These are phyloP conservation scores for Mus caroli DNA, from an alignment of 2,797 vertebrate genomes.

Conservation along the genomic window DNA sequence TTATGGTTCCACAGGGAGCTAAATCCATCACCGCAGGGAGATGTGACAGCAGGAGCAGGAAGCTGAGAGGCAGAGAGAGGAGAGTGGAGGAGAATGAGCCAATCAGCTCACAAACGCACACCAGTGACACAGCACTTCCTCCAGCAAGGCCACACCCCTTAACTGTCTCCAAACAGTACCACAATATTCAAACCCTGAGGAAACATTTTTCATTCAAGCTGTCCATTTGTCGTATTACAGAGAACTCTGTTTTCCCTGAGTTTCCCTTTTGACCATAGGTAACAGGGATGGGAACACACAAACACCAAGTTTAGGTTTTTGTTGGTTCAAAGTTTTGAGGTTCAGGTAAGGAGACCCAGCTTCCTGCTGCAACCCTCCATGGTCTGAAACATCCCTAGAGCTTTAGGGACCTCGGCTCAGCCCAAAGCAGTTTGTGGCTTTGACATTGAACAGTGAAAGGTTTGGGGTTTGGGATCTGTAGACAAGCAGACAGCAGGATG, in stretches of 20 bases:
- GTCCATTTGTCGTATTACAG: not conserved
- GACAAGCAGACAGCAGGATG: not conserved
- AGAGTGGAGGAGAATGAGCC: not conserved
- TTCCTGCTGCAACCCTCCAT: too few relatives aligned
- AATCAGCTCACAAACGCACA: not conserved
- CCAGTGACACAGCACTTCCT: not conserved
- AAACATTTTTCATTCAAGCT: not conserved
- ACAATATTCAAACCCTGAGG: not conserved
- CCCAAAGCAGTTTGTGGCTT: not conserved
- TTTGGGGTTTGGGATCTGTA: not conserved
- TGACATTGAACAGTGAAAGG: not conserved
- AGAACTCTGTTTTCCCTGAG: not conserved
- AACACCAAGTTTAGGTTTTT: not conserved
- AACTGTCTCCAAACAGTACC: not conserved
- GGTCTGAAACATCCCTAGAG: not conserved
- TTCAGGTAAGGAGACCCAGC: not conserved
- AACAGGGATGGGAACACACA: not conserved
- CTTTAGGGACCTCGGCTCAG: not conserved
- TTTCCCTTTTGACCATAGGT: not conserved
- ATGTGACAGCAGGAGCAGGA: not conserved
- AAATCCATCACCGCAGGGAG: not conserved
- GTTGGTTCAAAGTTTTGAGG: not conserved
- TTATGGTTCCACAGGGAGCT: not conserved
- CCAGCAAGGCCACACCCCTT: not conserved
- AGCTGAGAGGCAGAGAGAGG: not conserved